Evolutionary conservation across 2,888 invertebrate species (phyloP).

Genomic region (Danaus chrysippus): DNA sequence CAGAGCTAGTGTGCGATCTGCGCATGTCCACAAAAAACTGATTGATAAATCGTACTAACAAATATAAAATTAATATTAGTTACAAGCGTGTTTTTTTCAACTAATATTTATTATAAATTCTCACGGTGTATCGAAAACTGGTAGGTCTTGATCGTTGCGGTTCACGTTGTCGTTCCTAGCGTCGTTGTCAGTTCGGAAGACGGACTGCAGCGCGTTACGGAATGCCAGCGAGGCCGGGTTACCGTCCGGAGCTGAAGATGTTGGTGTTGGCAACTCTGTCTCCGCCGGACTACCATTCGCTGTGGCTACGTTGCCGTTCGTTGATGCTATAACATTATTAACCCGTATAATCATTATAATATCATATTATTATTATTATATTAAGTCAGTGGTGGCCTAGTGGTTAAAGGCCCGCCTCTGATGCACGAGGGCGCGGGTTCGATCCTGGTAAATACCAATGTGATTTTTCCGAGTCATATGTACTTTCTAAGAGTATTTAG

Average conservation of each 20-base stretch:
- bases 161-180: slow-evolving; percentile 50
- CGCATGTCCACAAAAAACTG: too few species aligned
- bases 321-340: slow-evolving; percentile 17
- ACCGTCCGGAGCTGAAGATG: slow-evolving; percentile 60
- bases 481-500: too few species aligned
- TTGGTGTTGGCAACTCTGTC: slow-evolving; percentile 67
- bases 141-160: slow-evolving; percentile 52
- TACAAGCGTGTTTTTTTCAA: too few species aligned
- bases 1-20: too few species aligned
- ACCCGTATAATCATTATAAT: not conserved
- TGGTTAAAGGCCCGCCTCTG: too few species aligned
- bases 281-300: slow-evolving; percentile 61
- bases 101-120: slow-evolving; percentile 37
- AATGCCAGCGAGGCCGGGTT: slow-evolving; percentile 61
- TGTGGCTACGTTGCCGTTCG: slow-evolving; percentile 44
- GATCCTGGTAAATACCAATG: too few species aligned
- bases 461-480: too few species aligned
- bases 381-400: too few species aligned
- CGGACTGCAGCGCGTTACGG: slow-evolving; percentile 65
- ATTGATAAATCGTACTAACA: too few species aligned
- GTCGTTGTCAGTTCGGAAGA: slow-evolving; percentile 58
- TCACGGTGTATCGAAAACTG: slow-evolving; percentile 64
- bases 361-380: not conserved
- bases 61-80: too few species aligned
- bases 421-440: too few species aligned